Percentiles rank a stretch among this genome's conserved stretches.
These are phyloP conservation scores for Chesias legatella DNA, from an alignment of 2,888 invertebrate genomes.

Conservation along the genomic window DNA sequence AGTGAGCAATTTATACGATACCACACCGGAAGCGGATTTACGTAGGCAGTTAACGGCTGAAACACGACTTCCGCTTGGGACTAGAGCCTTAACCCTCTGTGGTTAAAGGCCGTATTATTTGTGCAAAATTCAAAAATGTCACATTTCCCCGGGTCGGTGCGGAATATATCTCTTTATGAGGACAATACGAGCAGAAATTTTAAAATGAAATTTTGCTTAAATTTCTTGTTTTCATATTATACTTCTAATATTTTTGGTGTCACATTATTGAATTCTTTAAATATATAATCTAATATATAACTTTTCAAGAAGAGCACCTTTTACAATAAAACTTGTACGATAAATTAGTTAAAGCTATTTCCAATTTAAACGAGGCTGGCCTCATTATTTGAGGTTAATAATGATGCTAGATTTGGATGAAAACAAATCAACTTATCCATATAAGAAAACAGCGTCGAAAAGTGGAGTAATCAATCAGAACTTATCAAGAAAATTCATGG, in stretches of 20 bases:
- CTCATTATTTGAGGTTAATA: no score
- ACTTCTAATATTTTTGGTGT: no score
- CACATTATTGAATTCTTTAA: no score
- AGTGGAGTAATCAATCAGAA: conserved; percentile 2
- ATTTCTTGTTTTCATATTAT: no score
- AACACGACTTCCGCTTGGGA: conserved; percentile 65
- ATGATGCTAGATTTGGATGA: no score
- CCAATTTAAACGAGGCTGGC: no score
- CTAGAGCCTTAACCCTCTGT: conserved; percentile 51
- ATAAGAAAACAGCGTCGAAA: background rate
- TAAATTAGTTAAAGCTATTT: no score
- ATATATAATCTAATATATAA: no score
- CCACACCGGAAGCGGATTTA: conserved; percentile 60
- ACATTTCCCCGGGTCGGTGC: conserved; percentile 18
- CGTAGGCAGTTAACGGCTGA: conserved; percentile 62
- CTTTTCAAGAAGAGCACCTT: no score
- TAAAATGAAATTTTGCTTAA: background rate
- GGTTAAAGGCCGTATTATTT: conserved; percentile 37
- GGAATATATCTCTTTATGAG: conserved; percentile 10
- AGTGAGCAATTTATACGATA: conserved; percentile 49
- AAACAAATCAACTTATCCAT: no score
- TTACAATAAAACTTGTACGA: no score
- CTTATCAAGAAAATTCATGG: conserved; percentile 3
- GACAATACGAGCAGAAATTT: background rate
- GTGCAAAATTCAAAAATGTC: conserved; percentile 53